Evolutionary conservation across 2,113 vertebrate genomes (phyloP).

Genomic region (Microcebus griseorufus): DNA sequence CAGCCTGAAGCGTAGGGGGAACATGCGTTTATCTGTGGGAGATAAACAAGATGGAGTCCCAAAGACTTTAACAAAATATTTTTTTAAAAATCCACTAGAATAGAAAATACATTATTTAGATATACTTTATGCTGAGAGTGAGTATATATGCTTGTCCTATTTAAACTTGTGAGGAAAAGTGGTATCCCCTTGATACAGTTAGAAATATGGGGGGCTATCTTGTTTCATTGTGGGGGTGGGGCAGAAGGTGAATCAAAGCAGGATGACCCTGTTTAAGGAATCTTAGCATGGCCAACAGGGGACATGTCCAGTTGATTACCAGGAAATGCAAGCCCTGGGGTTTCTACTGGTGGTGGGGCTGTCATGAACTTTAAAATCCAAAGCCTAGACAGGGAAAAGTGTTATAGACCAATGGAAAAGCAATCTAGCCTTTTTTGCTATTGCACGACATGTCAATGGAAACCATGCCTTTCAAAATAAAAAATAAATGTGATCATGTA

Average conservation of each 20-base stretch:
- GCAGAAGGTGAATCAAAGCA: constrained; percentile 37
- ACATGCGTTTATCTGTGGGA: constrained; percentile 83
- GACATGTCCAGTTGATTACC: constrained; percentile 58
- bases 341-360: constrained; percentile 72
- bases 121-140: constrained; percentile 89
- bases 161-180: constrained; percentile 86
- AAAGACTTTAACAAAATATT: constrained; percentile 90
- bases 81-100: constrained; percentile 89
- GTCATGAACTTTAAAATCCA: constrained; percentile 65
- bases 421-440: constrained; percentile 32
- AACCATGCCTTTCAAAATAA: constrained; percentile 81
- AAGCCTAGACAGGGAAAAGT: constrained; percentile 62
- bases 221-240: constrained; percentile 79
- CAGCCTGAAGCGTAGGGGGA: constrained; percentile 82
- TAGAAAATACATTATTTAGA: constrained; percentile 91
- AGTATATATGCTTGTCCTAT: constrained; percentile 89
- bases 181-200: constrained; percentile 85
- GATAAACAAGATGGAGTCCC: constrained; percentile 88
- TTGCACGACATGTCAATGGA: constrained; percentile 56
- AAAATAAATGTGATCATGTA: constrained; percentile 62
- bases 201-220: constrained; percentile 80
- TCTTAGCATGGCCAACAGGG: constrained; percentile 65
- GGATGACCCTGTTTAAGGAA: constrained; percentile 74
- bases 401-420: constrained; percentile 59
- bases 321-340: constrained; percentile 81